Evolutionary conservation across 1,140 invertebrate species (phyloP).

Genomic region (Epicauta chinensis): DNA sequence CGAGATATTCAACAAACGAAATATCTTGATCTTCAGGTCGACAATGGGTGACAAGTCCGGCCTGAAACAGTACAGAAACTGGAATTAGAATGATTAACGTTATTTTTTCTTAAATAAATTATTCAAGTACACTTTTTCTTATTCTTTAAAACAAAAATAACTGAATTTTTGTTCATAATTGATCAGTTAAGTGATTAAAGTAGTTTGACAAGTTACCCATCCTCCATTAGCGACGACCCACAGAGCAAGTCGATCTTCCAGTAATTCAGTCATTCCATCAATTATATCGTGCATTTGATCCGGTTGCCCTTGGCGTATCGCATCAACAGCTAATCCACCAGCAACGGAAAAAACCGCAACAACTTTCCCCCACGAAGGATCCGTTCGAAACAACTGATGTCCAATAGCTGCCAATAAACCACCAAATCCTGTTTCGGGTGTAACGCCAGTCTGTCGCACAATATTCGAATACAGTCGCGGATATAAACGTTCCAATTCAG

Average conservation of each 20-base stretch:
- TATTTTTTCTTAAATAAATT: too few relatives aligned
- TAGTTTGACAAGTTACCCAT: conserved; percentile 53
- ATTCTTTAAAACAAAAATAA: background rate
- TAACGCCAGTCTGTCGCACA: conserved; percentile 47
- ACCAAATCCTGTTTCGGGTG: conserved; percentile 45
- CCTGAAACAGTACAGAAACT: conserved; percentile 17
- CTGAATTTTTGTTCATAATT: too few relatives aligned
- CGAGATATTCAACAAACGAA: conserved; percentile 24
- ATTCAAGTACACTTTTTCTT: background rate
- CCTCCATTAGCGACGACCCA: conserved; percentile 68
- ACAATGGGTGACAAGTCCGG: conserved; percentile 23
- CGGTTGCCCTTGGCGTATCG: conserved; percentile 57
- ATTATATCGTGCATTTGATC: conserved; percentile 58
- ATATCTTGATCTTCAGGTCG: conserved; percentile 22
- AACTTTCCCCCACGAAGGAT: conserved; percentile 63
- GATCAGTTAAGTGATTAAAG: too few relatives aligned
- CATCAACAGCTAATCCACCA: conserved; percentile 63
- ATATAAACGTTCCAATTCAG: conserved; percentile 60
- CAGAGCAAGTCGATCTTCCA: conserved; percentile 58
- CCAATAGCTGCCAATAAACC: conserved; percentile 53
- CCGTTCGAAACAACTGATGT: conserved; percentile 46
- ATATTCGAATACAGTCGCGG: conserved; percentile 57
- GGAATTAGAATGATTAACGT: too few relatives aligned
- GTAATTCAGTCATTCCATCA: conserved; percentile 53
- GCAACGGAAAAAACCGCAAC: conserved; percentile 61